Conservation (phyloP, 2,113 vertebrate species). For the Brienomyrus longianalis region DNA sequence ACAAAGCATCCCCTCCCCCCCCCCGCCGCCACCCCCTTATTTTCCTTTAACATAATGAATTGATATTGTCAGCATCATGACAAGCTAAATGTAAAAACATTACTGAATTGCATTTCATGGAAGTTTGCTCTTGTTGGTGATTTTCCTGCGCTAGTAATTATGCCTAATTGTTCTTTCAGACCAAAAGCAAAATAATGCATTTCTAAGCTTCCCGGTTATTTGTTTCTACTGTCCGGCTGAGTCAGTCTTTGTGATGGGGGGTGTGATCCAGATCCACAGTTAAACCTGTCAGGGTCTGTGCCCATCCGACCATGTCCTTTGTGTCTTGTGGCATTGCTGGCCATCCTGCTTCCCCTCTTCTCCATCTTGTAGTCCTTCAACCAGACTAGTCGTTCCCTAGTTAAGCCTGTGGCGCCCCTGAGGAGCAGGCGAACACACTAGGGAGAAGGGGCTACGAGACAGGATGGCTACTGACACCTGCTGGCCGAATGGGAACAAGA, state of each 20-base stretch:
- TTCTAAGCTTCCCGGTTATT: neutral
- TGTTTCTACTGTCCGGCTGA: neutral
- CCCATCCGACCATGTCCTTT: conserved; percentile 53
- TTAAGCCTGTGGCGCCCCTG: no score
- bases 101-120: neutral
- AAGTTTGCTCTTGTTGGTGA: neutral
- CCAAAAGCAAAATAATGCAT: neutral
- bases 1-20: neutral
- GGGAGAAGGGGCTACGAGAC: neutral
- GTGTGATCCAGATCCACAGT: neutral
- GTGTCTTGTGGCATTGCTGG: neutral
- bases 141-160: neutral
- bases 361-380: no score
- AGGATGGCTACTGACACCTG: neutral
- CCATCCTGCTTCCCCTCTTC: neutral
- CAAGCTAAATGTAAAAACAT: neutral
- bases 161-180: neutral
- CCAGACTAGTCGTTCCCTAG: no score
- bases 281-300: conserved; percentile 45
- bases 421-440: no score
- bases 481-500: neutral
- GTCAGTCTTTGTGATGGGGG: neutral
- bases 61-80: conserved; percentile 10
- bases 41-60: neutral
- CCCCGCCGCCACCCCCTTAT: neutral